These are phyloP conservation scores for Yponomeuta plumbellus DNA, from an alignment of 2,888 invertebrate genomes.

Conservation along the genomic window DNA sequence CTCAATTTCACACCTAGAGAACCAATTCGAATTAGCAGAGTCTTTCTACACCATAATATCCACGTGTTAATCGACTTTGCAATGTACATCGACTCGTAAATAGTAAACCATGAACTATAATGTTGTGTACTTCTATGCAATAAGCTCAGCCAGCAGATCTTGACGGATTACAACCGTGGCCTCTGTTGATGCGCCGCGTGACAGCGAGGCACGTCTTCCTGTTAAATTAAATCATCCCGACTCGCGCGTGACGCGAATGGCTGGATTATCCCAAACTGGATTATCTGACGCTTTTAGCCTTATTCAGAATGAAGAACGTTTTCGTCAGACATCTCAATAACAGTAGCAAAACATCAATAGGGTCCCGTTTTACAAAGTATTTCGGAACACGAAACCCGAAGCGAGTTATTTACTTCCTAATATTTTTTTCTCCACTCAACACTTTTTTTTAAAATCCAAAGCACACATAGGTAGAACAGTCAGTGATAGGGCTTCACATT, in stretches of 20 bases:
- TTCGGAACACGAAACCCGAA: too few species aligned
- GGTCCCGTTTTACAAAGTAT: background rate
- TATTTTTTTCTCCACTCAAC: too few species aligned
- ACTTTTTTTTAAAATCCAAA: too few species aligned
- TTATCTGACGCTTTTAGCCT: background rate
- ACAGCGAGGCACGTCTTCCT: constrained; percentile 2
- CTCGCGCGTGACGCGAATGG: background rate
- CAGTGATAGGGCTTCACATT: too few species aligned
- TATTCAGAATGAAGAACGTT: background rate
- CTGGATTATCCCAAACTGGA: background rate
- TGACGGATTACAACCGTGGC: background rate
- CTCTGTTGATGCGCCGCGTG: background rate
- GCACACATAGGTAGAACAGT: too few species aligned
- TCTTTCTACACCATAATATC: too few species aligned
- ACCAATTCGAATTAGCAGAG: too few species aligned
- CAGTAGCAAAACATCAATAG: background rate
- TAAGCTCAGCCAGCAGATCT: background rate
- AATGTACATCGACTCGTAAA: too few species aligned
- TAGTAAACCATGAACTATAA: too few species aligned
- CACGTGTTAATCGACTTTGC: too few species aligned
- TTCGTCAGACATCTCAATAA: background rate
- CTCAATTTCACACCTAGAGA: too few species aligned
- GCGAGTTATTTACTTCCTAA: too few species aligned
- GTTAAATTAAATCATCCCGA: background rate
- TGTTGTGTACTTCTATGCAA: background rate